These are phyloP conservation scores for Neogale vison DNA, from an alignment of 2,113 vertebrate genomes.

Conservation along the genomic window DNA sequence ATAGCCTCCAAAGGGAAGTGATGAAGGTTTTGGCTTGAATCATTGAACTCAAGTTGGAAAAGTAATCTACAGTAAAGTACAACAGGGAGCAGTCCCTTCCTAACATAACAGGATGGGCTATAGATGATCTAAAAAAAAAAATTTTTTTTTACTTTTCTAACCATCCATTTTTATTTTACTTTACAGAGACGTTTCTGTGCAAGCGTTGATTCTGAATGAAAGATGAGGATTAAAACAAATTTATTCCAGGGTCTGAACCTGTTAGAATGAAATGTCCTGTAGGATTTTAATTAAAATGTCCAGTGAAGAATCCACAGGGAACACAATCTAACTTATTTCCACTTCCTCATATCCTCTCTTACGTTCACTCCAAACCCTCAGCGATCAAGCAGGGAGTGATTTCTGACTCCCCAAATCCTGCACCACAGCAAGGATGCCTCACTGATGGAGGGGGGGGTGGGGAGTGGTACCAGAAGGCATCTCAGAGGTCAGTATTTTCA, in stretches of 20 bases:
- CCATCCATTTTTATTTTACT: slow-evolving; percentile 1
- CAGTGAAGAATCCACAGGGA: background rate
- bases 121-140: background rate
- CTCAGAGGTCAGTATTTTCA: background rate
- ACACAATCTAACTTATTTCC: slow-evolving; percentile 53
- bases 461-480: background rate
- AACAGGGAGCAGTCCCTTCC: background rate
- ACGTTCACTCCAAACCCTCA: background rate
- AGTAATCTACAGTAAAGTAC: background rate
- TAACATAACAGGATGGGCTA: background rate
- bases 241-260: slow-evolving; percentile 25
- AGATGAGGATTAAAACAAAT: slow-evolving; percentile 48
- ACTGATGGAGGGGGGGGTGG: accelerated
- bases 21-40: background rate
- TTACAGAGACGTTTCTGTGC: slow-evolving; percentile 40
- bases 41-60: background rate
- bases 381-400: background rate
- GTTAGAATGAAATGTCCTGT: background rate
- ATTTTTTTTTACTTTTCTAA: background rate
- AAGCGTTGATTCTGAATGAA: slow-evolving; percentile 51
- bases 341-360: background rate
- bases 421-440: background rate
- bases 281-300: slow-evolving; percentile 11
- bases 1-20: slow-evolving; percentile 57
- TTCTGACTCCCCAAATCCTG: background rate